Base-by-base conservation (phyloP, 1,140 invertebrate genomes). In the Neodiprion fabricii region DNA sequence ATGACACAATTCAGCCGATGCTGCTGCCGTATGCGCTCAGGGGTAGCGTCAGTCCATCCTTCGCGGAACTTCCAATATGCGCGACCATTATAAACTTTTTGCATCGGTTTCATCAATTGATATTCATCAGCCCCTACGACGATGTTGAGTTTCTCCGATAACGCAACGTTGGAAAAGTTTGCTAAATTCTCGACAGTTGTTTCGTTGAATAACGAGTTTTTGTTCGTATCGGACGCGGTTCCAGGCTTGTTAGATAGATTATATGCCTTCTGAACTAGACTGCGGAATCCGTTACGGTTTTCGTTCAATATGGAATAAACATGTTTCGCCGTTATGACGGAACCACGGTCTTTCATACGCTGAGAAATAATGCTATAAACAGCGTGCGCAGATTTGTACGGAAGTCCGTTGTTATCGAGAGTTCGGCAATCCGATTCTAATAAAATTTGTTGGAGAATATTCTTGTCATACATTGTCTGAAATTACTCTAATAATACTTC, bases 1-100 rank as follows among this genome's bases (percentile, higher is more conserved):
- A 75, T 48, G 2, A 75, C 74, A 23, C 74, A 75, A 68, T 75
- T 53, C 14, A 71, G 48, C n/a, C 70, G 49, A n/a, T 75, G 74
- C 28, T 75, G 74, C 1, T 70, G 21, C 68, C 68, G 70, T 40
- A 70, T 14, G 28, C 61, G 61, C 48, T 70, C 70, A n/a, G 74
- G 67, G 1, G 70, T 40, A 14, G 72, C 48, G 66, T 75, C 74
- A 9, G 74, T 9, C 74, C 71, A 75, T 9, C 74, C 71, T 50
- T 23, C 11, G 14, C 61, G 70, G 28, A 75, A 50, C 72, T 75
- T 75, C 61, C 53, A 72, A 47, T 75, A 75, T 7, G 67, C 67
- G 7, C 74, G 61, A 12, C 48, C 65, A 9, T 70, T 70, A 65
- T 72, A 75, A 12, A 68, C 40, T 69, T 72, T 75, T 49, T 72